phyloP scores from a whole-genome alignment of 2,797 vertebrate genomes.

The Gadopsis bispinosus region DNA sequence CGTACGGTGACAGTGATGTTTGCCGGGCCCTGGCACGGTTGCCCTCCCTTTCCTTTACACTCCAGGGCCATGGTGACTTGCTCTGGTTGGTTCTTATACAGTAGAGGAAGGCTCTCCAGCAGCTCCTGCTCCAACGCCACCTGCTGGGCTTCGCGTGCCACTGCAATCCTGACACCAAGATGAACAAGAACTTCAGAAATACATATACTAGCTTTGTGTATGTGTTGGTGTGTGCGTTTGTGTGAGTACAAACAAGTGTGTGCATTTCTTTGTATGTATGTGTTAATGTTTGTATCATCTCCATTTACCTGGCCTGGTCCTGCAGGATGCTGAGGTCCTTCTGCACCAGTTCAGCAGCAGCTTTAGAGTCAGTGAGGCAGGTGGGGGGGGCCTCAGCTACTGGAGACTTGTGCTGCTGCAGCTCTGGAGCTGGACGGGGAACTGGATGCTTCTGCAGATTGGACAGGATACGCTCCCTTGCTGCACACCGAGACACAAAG shows the following conservation, averaged over 20 bases:
- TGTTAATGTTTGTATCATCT: constrained; percentile 2
- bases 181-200: background rate
- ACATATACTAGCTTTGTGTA: background rate
- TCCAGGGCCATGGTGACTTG: constrained; percentile 91
- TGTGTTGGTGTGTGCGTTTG: background rate
- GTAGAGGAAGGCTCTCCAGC: constrained; percentile 90
- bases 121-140: constrained; percentile 93
- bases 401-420: constrained; percentile 87
- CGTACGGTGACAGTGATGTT: constrained; percentile 91
- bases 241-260: background rate
- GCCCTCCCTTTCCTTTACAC: constrained; percentile 90
- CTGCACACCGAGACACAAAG: constrained; percentile 75
- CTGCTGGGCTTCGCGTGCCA: constrained; percentile 94
- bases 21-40: constrained; percentile 92
- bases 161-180: constrained; percentile 86
- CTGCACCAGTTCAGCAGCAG: constrained; percentile 86
- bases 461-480: constrained; percentile 90
- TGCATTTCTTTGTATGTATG: background rate
- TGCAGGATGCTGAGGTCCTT: constrained; percentile 88
- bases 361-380: constrained; percentile 85
- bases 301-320: constrained; percentile 91
- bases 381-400: constrained; percentile 87
- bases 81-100: constrained; percentile 93
- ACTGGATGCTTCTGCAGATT: constrained; percentile 91
- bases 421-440: constrained; percentile 82